Percentiles rank a stretch among this genome's conserved stretches.
These are phyloP conservation scores for Hyalella azteca DNA, from an alignment of 2,888 invertebrate genomes.

Conservation along the genomic window DNA sequence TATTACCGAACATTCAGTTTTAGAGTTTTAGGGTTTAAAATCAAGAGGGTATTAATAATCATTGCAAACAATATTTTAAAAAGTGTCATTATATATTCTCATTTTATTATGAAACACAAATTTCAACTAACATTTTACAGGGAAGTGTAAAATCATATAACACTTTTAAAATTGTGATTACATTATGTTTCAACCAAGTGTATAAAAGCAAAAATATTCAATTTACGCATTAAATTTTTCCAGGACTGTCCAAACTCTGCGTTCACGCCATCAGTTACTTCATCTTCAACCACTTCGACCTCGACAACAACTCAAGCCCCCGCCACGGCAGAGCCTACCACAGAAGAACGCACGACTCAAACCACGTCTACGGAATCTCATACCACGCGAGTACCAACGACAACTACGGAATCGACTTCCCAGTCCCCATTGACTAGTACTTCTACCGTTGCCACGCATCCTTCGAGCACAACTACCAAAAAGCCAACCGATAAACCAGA, in stretches of 20 bases:
- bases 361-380: not conserved
- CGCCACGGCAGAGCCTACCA: not conserved
- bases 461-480: not conserved
- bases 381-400: not conserved
- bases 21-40: not conserved
- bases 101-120: not conserved
- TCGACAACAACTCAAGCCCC: not conserved
- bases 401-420: not conserved
- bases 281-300: not conserved
- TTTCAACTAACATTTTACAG: not conserved
- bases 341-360: not conserved
- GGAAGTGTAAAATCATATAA: not conserved
- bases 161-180: not conserved
- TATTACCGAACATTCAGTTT: not conserved
- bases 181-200: not conserved
- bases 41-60: not conserved
- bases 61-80: not conserved
- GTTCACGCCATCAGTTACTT: not conserved
- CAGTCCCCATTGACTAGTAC: not conserved
- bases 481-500: conserved; percentile 38
- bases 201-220: not conserved
- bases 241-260: conserved; percentile 7
- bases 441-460: not conserved
- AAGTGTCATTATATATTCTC: not conserved
- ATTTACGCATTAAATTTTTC: not conserved